These are phyloP conservation scores for Anisognathus igniventris DNA, from an alignment of 2,797 vertebrate species.

Conservation along the genomic window DNA sequence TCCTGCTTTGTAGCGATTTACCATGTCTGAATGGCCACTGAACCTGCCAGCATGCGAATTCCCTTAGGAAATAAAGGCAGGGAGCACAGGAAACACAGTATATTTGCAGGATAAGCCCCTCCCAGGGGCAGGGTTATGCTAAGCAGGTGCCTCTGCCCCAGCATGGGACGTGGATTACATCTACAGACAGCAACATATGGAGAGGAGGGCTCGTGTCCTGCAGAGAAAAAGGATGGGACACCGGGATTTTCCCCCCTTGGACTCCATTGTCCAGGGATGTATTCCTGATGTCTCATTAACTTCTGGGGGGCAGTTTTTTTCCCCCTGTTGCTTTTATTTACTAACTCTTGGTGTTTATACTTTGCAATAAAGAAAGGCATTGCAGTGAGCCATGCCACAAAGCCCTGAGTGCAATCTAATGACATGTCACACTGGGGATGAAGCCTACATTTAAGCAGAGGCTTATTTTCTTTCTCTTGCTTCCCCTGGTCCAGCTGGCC, in stretches of 20 bases:
- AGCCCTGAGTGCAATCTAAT: not conserved
- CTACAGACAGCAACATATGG: not conserved
- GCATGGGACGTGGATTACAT: not conserved
- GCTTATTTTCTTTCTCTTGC: not conserved
- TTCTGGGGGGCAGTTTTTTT: not conserved
- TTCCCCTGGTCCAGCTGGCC: not conserved
- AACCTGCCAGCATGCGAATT: not conserved
- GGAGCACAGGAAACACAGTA: not conserved
- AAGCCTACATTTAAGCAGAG: not conserved
- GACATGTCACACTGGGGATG: not conserved
- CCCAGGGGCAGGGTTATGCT: slow-evolving; percentile 21
- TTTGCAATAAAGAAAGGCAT: not conserved
- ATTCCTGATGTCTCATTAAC: not conserved
- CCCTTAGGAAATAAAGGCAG: not conserved
- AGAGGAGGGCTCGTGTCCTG: not conserved
- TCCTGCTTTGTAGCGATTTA: not conserved
- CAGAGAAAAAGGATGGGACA: not conserved
- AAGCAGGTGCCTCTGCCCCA: not conserved
- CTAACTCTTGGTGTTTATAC: not conserved
- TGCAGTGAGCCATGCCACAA: not conserved
- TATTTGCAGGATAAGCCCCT: not conserved
- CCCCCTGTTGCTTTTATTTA: not conserved
- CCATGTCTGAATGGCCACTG: not conserved
- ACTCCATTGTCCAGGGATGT: not conserved
- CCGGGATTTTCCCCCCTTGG: not conserved